These are phyloP conservation scores for Battus philenor DNA, from an alignment of 1,140 invertebrate genomes.

Conservation along the genomic window DNA sequence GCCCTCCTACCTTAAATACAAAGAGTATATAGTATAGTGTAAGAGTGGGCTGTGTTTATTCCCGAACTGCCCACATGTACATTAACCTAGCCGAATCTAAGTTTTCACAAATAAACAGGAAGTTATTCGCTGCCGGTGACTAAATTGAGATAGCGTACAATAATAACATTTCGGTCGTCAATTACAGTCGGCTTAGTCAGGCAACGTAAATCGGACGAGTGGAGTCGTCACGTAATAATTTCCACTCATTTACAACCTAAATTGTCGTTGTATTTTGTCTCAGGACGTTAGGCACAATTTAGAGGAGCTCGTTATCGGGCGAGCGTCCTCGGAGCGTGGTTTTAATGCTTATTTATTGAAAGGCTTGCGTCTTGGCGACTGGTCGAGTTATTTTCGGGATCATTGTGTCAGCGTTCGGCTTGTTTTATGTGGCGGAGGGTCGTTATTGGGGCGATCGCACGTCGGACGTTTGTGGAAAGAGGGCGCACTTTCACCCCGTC, in stretches of 20 bases:
- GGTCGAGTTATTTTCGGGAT: conserved; percentile 48
- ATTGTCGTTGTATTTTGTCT: conserved; percentile 37
- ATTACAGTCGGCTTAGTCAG: conserved; percentile 27
- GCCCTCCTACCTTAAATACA: too few species aligned
- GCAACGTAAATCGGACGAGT: conserved; percentile 13
- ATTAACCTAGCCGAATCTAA: too few species aligned
- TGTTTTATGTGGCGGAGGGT: conserved; percentile 44
- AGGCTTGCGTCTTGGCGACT: conserved; percentile 37
- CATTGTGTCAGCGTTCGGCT: conserved; percentile 40
- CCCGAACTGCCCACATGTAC: too few species aligned
- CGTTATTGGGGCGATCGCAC: conserved; percentile 10
- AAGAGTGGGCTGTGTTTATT: too few species aligned
- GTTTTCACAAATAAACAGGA: conserved; percentile 37
- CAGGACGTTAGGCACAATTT: conserved; percentile 37
- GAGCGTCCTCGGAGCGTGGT: conserved; percentile 33
- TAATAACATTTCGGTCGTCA: conserved; percentile 54
- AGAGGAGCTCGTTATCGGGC: conserved; percentile 38
- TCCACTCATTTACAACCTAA: conserved; percentile 23
- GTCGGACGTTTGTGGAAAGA: conserved; percentile 3
- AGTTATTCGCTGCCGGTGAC: conserved; percentile 30
- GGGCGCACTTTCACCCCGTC: not conserved
- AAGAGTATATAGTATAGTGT: too few species aligned
- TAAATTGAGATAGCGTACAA: conserved; percentile 45
- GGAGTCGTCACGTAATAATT: conserved; percentile 22
- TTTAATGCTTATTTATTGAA: conserved; percentile 70